Evolutionary conservation across 35 echinoderm and acorn worm genomes (phyloP).

Genomic region (Apostichopus japonicus): DNA sequence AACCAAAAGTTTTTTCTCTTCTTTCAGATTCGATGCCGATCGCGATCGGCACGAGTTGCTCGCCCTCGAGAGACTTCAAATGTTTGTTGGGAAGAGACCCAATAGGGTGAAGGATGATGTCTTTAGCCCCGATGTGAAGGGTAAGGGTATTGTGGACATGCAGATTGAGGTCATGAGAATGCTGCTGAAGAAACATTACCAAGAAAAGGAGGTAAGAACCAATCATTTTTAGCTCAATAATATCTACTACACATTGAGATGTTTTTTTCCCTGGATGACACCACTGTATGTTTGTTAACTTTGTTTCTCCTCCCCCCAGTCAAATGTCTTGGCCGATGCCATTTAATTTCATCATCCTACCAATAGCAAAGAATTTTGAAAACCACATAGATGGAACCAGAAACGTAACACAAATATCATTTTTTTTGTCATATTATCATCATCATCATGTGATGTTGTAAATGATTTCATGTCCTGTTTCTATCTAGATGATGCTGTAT

Average conservation of each 20-base stretch:
- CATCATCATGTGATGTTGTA: background rate
- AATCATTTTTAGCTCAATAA: too few relatives aligned
- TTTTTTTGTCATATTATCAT: background rate
- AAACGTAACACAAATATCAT: too few relatives aligned
- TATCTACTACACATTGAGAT: too few relatives aligned
- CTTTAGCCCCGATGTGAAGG: slow-evolving; percentile 55
- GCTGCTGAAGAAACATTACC: slow-evolving; percentile 81
- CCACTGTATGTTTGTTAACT: too few relatives aligned
- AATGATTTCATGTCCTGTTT: background rate
- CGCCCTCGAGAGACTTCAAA: slow-evolving; percentile 76
- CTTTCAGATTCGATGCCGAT: slow-evolving; percentile 85
- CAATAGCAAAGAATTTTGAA: too few relatives aligned
- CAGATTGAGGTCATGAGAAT: slow-evolving; percentile 85
- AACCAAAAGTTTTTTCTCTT: background rate
- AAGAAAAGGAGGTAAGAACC: slow-evolving; percentile 79
- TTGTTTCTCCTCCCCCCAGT: too few relatives aligned
- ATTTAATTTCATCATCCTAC: too few relatives aligned
- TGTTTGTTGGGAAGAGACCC: slow-evolving; percentile 36
- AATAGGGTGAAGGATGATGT: slow-evolving; percentile 56
- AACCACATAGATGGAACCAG: too few relatives aligned
- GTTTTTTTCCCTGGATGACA: too few relatives aligned
- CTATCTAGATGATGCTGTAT: slow-evolving; percentile 76
- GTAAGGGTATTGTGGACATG: slow-evolving; percentile 82
- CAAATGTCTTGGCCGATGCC: too few relatives aligned
- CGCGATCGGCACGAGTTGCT: slow-evolving; percentile 78